Base-by-base conservation (phyloP, 2,797 vertebrate genomes). In the Macropodus opercularis region DNA sequence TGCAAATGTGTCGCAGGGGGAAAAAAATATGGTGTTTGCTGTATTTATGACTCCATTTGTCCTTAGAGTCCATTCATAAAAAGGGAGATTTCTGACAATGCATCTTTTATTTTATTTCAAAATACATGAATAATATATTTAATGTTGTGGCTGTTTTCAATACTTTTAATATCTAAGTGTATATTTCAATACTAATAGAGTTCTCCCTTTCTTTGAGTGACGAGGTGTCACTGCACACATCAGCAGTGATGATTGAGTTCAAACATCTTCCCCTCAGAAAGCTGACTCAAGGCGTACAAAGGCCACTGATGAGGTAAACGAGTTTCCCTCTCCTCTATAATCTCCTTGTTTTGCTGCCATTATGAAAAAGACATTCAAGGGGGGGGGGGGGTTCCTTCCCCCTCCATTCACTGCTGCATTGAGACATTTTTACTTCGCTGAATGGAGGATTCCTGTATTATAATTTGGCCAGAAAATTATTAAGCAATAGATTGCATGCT, bases 381-480 rank as follows among this genome's bases (percentile, higher is more conserved):
- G n/a, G n/a, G n/a, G n/a, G n/a, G n/a, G n/a, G n/a, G 46, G 29
- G 40, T 32, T 71, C 63, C 55, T 58, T 67, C 44, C 35, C 41
- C 63, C 47, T 21, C 55, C 61, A 55, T 75, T 76, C 57, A 59
- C 63, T 12, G 17, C 8, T 14, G 40, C 68, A 65, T 76, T 81
- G 58, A 81, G 76, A 73, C 69, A n/a, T 48, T 74, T 39, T 23
- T 23, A 72, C 71, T 54, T 76, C 59, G 10, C 43, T 77, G 79
- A 86, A 76, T 64, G 70, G n/a, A 73, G 31, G 69, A 75, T 69
- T 75, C 85, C 75, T 79, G 73, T 83, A 74, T 89, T 83, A 81
- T 83, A 70, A 81, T 59, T 35, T 87, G 91, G 85, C 75, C 80
- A 80, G 75, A 78, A 80, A 87, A 90, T 79, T 63, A 89, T 84